These are phyloP conservation scores for Triops longicaudatus DNA, from an alignment of 1,140 invertebrate genomes.

Conservation along the genomic window DNA sequence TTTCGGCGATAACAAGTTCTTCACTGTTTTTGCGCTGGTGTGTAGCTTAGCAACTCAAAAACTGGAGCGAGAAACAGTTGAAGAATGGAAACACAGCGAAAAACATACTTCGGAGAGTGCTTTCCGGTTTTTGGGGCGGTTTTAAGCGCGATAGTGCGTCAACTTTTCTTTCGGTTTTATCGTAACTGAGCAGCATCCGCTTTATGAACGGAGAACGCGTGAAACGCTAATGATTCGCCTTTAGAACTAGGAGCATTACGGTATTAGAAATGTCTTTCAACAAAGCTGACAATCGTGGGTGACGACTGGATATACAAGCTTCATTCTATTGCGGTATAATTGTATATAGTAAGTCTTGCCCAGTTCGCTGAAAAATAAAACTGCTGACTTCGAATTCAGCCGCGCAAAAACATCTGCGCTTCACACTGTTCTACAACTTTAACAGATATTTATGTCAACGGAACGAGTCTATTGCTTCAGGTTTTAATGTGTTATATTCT, in stretches of 20 bases:
- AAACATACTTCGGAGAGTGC: too few species aligned
- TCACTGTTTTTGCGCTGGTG: neutral
- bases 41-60: neutral
- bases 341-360: too few species aligned
- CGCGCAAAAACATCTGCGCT: too few species aligned
- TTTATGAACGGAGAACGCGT: neutral
- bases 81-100: neutral
- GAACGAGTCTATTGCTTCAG: too few species aligned
- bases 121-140: neutral
- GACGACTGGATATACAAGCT: neutral
- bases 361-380: too few species aligned
- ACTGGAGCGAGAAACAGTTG: neutral
- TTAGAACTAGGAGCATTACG: neutral
- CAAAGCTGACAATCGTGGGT: neutral
- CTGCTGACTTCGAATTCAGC: too few species aligned
- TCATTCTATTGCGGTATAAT: neutral
- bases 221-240: neutral
- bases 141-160: neutral
- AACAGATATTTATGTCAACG: too few species aligned
- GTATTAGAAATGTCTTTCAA: too few species aligned
- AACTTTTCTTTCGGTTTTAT: neutral
- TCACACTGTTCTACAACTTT: too few species aligned
- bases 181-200: neutral
- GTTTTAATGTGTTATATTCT: too few species aligned
- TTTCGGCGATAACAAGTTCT: neutral